Conservation (phyloP, 1,140 invertebrate species). For the Musca vetustissima region DNA sequence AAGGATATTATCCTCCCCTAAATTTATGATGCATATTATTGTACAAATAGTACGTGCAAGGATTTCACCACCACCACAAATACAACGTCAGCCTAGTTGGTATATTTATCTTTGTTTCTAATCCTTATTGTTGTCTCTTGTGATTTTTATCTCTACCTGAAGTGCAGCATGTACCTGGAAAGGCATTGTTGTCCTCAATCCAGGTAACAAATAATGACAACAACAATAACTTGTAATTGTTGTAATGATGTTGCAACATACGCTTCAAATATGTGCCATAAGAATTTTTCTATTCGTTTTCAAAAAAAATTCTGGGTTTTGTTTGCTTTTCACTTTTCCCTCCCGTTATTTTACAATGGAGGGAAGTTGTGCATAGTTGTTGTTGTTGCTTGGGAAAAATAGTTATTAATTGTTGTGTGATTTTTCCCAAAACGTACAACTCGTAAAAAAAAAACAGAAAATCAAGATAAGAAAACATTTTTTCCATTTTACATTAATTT, state of each 20-base stretch:
- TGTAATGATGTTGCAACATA: neutral
- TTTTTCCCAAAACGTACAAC: no score
- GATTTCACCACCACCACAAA: neutral
- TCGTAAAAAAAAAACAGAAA: no score
- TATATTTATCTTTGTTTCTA: neutral
- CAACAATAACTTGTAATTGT: neutral
- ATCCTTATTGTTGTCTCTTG: slow-evolving; percentile 1
- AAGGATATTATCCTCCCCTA: neutral
- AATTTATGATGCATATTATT: neutral
- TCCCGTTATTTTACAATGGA: no score
- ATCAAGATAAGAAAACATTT: no score
- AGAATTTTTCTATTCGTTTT: slow-evolving; percentile 10
- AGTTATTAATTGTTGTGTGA: no score
- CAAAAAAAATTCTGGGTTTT: neutral
- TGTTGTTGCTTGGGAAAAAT: no score
- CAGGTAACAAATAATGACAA: neutral
- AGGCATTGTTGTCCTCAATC: neutral
- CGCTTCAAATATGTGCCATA: slow-evolving; percentile 5
- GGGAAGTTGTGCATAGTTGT: no score
- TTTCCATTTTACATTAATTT: no score
- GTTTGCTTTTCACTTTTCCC: no score
- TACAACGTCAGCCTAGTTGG: no score
- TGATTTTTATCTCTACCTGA: neutral
- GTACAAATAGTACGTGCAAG: slow-evolving; percentile 6
- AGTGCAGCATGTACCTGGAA: neutral